Base-by-base conservation (phyloP, 2,113 vertebrate species). In the Erythrocercus mccallii region DNA sequence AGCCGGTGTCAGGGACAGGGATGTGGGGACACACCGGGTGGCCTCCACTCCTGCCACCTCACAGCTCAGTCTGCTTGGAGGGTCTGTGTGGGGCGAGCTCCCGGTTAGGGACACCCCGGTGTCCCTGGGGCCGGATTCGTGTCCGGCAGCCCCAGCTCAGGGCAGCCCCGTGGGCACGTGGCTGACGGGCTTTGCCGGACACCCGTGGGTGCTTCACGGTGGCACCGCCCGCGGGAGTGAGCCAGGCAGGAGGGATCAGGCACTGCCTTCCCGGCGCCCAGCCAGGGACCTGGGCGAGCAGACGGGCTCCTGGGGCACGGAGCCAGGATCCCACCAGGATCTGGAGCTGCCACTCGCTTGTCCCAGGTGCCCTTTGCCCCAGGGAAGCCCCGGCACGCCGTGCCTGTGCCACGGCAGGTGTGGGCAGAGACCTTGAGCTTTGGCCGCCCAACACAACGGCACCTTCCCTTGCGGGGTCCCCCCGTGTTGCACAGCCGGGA, bases 371-470 rank as follows among this genome's bases (percentile, higher is more conserved):
- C 92, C 92, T 91, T 91, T 42, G 54, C 28, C 78, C 88, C 1
- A 27, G 85, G 64, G 69, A 12, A 64, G 7, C 85, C 7, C 2
- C 2, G 37, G 81, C 77, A 12, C 18, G 33, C 40, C 25, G 74
- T 12, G 62, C 76, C 53, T 5, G 15, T 1, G 7, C n/a, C 81
- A 13, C 42, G 2, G 61, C 93, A 69, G 78, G 20, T 20, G 84
- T 33, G 45, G 45, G 72, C 70, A 56, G 19, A 80, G 54, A 73
- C 92, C 77, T 96, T 88, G 92, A 86, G 94, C 94, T 94, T 94
- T 91, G 94, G 74, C 45, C 24, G 2, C 86, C 38, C 1, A 5
- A 40, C 25, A 6, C 18, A 3, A 0, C 4, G 5, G 8, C 37
- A 3, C 14, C 1, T n/a, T 58, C 23, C 15, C 44, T 69, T 13